Evolutionary conservation across 1,140 invertebrate species (phyloP).

Genomic region (Drosophila ercepeae): DNA sequence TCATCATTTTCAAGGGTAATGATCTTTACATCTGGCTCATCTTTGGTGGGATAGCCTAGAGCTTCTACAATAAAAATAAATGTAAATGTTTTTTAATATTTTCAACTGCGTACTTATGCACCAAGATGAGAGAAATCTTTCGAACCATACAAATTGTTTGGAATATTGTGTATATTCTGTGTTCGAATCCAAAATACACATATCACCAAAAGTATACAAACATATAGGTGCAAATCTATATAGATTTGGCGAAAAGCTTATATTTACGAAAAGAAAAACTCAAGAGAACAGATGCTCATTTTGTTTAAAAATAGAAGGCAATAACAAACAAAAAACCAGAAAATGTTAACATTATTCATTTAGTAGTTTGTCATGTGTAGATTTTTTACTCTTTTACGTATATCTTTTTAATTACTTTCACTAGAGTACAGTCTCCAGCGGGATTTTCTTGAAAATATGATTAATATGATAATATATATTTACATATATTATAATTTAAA

Average conservation of each 20-base stretch:
- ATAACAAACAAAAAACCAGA: conserved; percentile 46
- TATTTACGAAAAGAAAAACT: conserved; percentile 45
- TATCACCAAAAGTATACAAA: conserved; percentile 9
- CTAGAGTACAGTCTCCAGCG: background rate
- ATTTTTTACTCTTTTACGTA: background rate
- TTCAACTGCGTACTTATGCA: background rate
- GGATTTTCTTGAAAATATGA: background rate
- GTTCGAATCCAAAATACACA: conserved; percentile 31
- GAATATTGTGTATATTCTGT: background rate
- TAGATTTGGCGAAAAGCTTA: conserved; percentile 34
- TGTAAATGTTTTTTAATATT: background rate
- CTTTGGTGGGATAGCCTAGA: conserved; percentile 32
- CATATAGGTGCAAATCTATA: conserved; percentile 6
- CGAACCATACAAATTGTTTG: conserved; percentile 19
- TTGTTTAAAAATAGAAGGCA: conserved; percentile 51
- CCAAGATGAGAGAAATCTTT: no score
- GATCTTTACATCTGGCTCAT: conserved; percentile 48
- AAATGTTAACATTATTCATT: conserved; percentile 30
- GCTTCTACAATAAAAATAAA: conserved; percentile 21
- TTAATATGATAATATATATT: no score
- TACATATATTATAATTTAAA: no score
- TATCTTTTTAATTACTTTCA: conserved; percentile 5
- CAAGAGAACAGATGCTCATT: conserved; percentile 35
- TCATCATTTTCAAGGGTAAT: conserved; percentile 56
- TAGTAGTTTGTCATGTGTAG: conserved; percentile 30